Evolutionary conservation across 2,888 invertebrate species (phyloP).

Genomic region (Gasteruption jaculator): DNA sequence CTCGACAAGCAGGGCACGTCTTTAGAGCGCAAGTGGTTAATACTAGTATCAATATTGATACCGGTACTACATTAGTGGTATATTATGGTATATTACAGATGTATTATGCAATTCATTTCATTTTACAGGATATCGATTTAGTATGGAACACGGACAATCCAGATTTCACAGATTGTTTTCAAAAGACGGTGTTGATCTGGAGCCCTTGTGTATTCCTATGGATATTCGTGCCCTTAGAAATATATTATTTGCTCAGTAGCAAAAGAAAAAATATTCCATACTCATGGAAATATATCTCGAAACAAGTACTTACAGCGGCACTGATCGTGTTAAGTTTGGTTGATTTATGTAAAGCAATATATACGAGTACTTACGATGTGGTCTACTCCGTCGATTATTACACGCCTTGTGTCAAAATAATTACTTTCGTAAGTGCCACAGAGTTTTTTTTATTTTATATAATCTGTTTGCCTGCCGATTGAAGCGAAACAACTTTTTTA

Average conservation of each 20-base stretch:
- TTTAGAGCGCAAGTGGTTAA: too few species aligned
- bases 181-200: conserved; percentile 88
- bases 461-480: too few species aligned
- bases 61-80: too few species aligned
- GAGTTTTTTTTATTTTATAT: too few species aligned
- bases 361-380: conserved; percentile 53
- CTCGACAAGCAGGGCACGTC: too few species aligned
- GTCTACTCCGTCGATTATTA: conserved; percentile 70
- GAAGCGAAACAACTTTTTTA: too few species aligned
- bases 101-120: conserved; percentile 20
- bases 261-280: conserved; percentile 71
- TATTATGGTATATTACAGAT: not conserved
- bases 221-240: conserved; percentile 70
- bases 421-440: conserved; percentile 80
- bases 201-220: conserved; percentile 81
- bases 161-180: conserved; percentile 86
- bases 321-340: conserved; percentile 65
- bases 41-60: too few species aligned
- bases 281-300: conserved; percentile 66
- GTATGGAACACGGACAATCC: conserved; percentile 82
- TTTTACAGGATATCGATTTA: conserved; percentile 67
- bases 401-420: conserved; percentile 72
- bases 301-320: conserved; percentile 62
- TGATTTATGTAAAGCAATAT: conserved; percentile 64
- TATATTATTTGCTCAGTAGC: conserved; percentile 71